phyloP scores from a whole-genome alignment of 2,797 vertebrate genomes.

The Synanceia verrucosa region DNA sequence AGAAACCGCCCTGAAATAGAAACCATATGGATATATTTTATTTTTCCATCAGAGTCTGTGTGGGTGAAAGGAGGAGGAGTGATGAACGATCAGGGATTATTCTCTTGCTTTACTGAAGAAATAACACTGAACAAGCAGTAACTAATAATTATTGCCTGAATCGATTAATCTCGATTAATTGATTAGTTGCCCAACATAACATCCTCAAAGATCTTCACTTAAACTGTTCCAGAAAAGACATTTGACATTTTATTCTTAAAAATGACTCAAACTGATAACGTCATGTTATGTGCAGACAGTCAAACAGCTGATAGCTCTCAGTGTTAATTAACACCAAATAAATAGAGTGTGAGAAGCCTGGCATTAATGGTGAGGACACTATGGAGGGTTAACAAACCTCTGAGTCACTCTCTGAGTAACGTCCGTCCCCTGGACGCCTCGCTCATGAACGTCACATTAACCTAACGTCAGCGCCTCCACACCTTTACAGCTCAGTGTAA shows the following conservation, averaged over 20 bases:
- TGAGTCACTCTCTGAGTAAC: conserved; percentile 21
- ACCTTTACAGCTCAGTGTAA: conserved; percentile 5
- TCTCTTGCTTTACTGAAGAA: not conserved
- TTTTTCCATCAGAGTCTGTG: conserved; percentile 37
- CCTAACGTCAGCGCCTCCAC: not conserved
- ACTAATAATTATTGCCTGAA: too few relatives aligned
- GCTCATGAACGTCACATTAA: conserved; percentile 46
- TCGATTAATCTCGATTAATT: too few relatives aligned
- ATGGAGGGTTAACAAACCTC: not conserved
- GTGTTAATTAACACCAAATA: too few relatives aligned
- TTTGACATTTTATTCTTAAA: too few relatives aligned
- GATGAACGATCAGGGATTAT: not conserved
- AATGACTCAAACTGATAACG: too few relatives aligned
- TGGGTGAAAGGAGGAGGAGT: not conserved
- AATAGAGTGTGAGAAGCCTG: not conserved
- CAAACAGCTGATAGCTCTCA: too few relatives aligned
- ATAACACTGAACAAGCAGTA: too few relatives aligned
- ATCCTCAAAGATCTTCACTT: too few relatives aligned
- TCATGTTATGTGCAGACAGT: too few relatives aligned
- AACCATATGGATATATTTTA: conserved; percentile 44
- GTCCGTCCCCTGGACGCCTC: not conserved
- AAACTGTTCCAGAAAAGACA: too few relatives aligned
- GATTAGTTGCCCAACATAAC: too few relatives aligned
- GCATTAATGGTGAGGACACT: not conserved
- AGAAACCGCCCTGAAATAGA: conserved; percentile 55